Base-by-base conservation (phyloP, 2,888 invertebrate genomes). In the Cataglyphis rosenhaueri region DNA sequence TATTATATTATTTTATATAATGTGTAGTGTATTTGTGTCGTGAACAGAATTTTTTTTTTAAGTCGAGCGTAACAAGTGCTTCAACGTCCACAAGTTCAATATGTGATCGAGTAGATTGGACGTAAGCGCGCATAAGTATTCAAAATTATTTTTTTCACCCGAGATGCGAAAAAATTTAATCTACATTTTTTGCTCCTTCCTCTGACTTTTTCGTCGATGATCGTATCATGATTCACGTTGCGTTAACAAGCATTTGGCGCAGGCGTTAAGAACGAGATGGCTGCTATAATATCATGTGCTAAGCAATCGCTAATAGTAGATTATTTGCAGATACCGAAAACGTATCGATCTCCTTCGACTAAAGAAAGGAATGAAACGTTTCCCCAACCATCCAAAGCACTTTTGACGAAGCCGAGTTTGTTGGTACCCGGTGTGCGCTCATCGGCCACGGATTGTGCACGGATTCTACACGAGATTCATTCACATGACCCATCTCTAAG, bases 311-410 rank as follows among this genome's bases (percentile, higher is more conserved):
- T 55, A 21, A 25, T 57, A 3, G 12, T 6, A 29, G 1, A 9
- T 25, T 25, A 44, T 62, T 62, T 62, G n/a, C 18, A 48, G 74
- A 8, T 61, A 6, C n/a, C 9, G 21, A 15, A 41, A 59, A 74
- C 5, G 21, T 12, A 12, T 85, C 84, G n/a, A 86, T 92, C 6
- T 95, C 96, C 81, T 94, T 97, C 70, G 95, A 97, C 0, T 92
- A 95, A 2, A 94, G 97, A 57, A 92, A 94, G 0, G 96, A 96
- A 96, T 0, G 97, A 97, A 0, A 96, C 96, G 91, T 10, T 12
- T 44, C 12, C 3, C 44, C 44, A 44, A 44, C 96, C 96, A 0
- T 95, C 96, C 0, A 12, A 73, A 6, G 71, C 44, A 3, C 18
- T 52, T 3, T 48, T 89, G 21, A 68, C 41, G 0, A 88, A 88